Base-by-base conservation (phyloP, 2,113 vertebrate genomes). In the Solenodon paradoxus region DNA sequence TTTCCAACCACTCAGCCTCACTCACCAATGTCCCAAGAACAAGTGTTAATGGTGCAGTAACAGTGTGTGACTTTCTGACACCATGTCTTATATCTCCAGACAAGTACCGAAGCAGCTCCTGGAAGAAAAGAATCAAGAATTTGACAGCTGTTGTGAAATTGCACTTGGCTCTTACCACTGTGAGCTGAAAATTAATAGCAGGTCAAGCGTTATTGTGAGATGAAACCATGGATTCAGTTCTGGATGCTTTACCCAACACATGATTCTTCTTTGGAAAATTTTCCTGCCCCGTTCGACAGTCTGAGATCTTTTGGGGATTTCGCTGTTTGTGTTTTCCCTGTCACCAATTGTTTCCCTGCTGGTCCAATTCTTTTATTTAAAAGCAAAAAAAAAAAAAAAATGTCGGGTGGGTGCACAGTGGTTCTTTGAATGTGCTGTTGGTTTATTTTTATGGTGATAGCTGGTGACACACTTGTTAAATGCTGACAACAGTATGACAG, bases 111-210 rank as follows among this genome's bases (percentile, higher is more conserved):
- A 90, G 83, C 93, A 84, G 87, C 96, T 95, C 83, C 20, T 0
- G 45, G 88, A 95, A 94, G 96, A 96, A 96, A 85, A 97, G 59
- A 85, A 75, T 59, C 80, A 97, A 95, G 89, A 94, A 92, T 97
- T 92, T 96, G 97, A 98, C 97, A 98, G 96, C 95, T 92, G 87
- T 42, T 96, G 71, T 96, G 97, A 97, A 85, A 88, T 2, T 95
- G 72, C 91, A 88, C 96, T 93, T 97, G 69, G 77, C 35, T 96
- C 64, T 96, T 91, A 88, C 74, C 86, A 75, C 69, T 81, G 47
- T 66, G 82, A 11, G 51, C 49, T 97, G 92, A 94, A 97, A 97
- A 97, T 69, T 83, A 97, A 75, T n/a, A 90, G 35, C 63, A 66
- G 90, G 68, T 83, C 22, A n/a, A 89, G 74, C 26, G 72, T 66